These are phyloP conservation scores for Antennarius maculatus DNA, from an alignment of 2,797 vertebrate species.

Conservation along the genomic window DNA sequence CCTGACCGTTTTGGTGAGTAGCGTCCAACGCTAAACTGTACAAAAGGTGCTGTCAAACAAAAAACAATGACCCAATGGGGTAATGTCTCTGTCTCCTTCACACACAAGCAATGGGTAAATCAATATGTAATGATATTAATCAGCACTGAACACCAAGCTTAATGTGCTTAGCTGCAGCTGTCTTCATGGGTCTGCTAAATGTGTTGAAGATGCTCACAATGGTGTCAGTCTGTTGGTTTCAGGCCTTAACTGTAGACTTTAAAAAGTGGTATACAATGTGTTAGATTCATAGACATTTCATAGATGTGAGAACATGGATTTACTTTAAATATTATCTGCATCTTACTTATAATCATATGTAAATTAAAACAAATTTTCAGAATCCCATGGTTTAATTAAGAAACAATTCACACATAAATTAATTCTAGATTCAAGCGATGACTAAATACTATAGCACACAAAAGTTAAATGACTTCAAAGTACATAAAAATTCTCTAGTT, in stretches of 20 bases:
- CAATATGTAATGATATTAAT: slow-evolving; percentile 43
- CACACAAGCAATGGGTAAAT: slow-evolving; percentile 9
- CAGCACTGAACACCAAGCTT: slow-evolving; percentile 33
- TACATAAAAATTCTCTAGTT: no score
- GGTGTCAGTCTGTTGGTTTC: slow-evolving; percentile 6
- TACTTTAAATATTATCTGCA: background rate
- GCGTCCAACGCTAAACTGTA: slow-evolving; percentile 68
- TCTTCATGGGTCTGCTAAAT: slow-evolving; percentile 23
- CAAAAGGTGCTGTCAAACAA: slow-evolving; percentile 67
- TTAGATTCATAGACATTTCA: background rate
- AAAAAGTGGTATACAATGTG: background rate
- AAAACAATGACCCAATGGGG: slow-evolving; percentile 48
- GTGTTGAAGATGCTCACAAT: slow-evolving; percentile 11
- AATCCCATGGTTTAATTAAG: no score
- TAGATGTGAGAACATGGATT: background rate
- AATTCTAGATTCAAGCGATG: no score
- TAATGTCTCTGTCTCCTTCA: slow-evolving; percentile 70
- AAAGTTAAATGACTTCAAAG: no score
- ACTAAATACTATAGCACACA: no score
- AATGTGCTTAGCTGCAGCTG: slow-evolving; percentile 53
- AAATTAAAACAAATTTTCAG: no score
- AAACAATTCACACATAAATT: no score
- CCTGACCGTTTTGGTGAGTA: slow-evolving; percentile 55
- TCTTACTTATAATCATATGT: no score
- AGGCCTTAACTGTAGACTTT: slow-evolving; percentile 5